A percentile compares a stretch with the other conserved stretches of the same genome.
phyloP scores from a whole-genome alignment of 2,797 vertebrate species.

The Iguana delicatissima region DNA sequence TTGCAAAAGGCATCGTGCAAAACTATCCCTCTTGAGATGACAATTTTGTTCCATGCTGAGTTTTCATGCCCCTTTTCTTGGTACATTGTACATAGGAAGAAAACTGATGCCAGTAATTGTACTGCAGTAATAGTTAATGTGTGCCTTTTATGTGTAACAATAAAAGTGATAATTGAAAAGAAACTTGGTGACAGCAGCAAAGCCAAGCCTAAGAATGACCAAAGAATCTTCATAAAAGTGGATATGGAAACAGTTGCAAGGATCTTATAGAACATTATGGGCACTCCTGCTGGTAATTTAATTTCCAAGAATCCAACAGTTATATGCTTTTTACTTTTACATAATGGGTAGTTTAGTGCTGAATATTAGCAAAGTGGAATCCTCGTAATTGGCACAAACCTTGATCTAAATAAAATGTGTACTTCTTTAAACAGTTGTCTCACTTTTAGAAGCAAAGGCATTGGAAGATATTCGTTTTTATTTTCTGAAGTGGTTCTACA shows the following conservation, averaged over 20 bases:
- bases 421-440: slow-evolving; percentile 38
- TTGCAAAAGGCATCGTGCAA: slow-evolving; percentile 8
- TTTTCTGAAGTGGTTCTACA: rapidly evolving
- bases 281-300: slow-evolving; percentile 3
- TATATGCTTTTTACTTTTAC: slow-evolving; percentile 38
- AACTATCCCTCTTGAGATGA: slow-evolving; percentile 15
- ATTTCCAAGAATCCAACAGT: slow-evolving; percentile 44
- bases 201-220: slow-evolving; percentile 13
- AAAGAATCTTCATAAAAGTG: slow-evolving; percentile 33
- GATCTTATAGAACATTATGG: slow-evolving; percentile 46
- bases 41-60: slow-evolving; percentile 29
- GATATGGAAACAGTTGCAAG: slow-evolving; percentile 37
- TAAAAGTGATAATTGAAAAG: slow-evolving; percentile 39
- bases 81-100: slow-evolving; percentile 9
- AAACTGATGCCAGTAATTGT: slow-evolving; percentile 29
- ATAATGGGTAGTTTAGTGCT: slow-evolving; percentile 27
- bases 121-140: neutral
- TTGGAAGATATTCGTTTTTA: slow-evolving; percentile 10
- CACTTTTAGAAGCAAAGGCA: slow-evolving; percentile 25
- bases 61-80: slow-evolving; percentile 10
- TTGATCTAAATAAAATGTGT: slow-evolving; percentile 39
- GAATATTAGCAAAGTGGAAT: slow-evolving; percentile 40
- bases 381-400: slow-evolving; percentile 32
- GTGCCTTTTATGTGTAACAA: slow-evolving; percentile 33
- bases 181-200: slow-evolving; percentile 27